Conservation (phyloP, 2,888 invertebrate species). For the Elysia crispata region DNA sequence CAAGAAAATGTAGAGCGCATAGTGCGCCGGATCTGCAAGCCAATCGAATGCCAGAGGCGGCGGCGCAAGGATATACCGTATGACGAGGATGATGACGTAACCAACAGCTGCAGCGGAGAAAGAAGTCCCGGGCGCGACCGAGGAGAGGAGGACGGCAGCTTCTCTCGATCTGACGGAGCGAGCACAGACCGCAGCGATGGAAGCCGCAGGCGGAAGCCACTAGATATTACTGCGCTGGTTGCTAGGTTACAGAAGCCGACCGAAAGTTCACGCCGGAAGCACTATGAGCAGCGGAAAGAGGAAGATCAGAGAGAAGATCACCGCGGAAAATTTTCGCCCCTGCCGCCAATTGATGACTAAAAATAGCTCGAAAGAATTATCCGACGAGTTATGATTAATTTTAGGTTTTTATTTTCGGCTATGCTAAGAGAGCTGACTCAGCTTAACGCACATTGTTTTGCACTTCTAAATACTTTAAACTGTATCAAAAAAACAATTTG, state of each 20-base stretch:
- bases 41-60: constrained; percentile 59
- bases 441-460: no score
- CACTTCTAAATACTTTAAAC: no score
- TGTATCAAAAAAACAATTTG: no score
- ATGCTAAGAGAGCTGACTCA: no score
- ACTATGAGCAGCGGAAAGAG: neutral
- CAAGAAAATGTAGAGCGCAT: constrained; percentile 58
- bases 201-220: neutral
- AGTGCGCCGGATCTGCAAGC: constrained; percentile 59
- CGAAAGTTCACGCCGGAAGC: constrained; percentile 14
- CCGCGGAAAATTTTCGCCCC: neutral
- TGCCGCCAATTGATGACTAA: neutral
- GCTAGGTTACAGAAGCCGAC: constrained; percentile 24
- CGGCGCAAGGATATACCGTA: constrained; percentile 20
- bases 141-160: constrained; percentile 13
- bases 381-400: no score
- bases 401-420: no score
- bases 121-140: constrained; percentile 45
- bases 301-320: neutral
- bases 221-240: constrained; percentile 3
- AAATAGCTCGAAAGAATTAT: no score
- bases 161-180: neutral
- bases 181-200: constrained; percentile 12
- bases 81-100: constrained; percentile 50
- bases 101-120: constrained; percentile 51